A percentile compares a stretch with the other conserved stretches of the same genome.
Conservation (phyloP, 2,113 vertebrate genomes). For the Lynx canadensis region DNA sequence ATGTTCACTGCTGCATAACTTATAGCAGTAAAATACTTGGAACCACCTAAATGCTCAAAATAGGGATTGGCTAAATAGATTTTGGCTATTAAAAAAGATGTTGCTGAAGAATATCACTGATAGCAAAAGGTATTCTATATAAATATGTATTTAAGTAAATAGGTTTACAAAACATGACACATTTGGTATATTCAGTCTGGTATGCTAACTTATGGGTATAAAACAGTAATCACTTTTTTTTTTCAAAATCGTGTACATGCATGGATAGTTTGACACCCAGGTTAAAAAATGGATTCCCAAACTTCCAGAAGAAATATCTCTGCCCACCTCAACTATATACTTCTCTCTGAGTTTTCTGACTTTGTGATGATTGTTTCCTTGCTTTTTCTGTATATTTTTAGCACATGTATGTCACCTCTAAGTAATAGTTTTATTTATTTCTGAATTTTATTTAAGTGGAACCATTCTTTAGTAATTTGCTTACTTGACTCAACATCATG, state of each 20-base stretch:
- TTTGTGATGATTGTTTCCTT: neutral
- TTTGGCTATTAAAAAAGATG: neutral
- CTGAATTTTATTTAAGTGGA: neutral
- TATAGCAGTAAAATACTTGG: neutral
- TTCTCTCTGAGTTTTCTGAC: neutral
- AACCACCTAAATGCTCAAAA: neutral
- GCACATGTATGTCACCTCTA: neutral
- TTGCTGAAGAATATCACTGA: neutral
- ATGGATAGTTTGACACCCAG: neutral
- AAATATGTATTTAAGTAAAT: neutral
- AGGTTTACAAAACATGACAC: neutral
- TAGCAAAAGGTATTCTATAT: neutral
- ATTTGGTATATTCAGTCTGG: neutral
- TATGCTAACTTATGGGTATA: neutral
- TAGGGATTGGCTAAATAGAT: neutral
- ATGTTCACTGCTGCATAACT: neutral
- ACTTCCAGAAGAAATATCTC: neutral
- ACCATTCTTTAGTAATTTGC: neutral
- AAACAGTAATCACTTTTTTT: neutral
- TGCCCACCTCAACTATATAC: neutral
- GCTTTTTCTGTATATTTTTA: neutral
- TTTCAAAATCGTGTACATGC: neutral
- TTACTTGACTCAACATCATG: neutral
- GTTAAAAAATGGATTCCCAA: neutral
- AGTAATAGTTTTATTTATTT: neutral